Evolutionary conservation across 2,888 invertebrate species (phyloP).

Genomic region (Allolobophora icterica): DNA sequence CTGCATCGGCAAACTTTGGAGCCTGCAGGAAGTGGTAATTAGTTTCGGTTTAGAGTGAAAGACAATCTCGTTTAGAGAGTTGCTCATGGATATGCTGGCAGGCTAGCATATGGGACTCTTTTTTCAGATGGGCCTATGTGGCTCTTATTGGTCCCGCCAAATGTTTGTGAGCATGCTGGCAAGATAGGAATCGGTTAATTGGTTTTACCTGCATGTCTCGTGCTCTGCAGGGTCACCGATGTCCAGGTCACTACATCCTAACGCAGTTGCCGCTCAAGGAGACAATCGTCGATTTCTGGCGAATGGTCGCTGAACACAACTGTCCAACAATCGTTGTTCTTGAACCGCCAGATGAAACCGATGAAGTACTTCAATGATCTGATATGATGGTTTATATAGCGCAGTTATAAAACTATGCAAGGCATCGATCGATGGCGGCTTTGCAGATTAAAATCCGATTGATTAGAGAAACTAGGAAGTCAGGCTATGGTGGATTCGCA

Average conservation of each 20-base stretch:
- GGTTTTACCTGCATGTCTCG: neutral
- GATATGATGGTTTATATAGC: no score
- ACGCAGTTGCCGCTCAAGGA: neutral
- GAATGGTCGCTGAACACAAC: neutral
- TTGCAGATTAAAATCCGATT: neutral
- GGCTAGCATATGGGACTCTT: no score
- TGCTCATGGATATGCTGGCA: no score
- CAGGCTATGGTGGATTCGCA: neutral
- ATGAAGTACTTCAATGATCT: neutral
- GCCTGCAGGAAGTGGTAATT: no score
- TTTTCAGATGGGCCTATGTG: no score
- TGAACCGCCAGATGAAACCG: neutral
- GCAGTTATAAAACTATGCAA: no score
- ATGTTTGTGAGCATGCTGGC: no score
- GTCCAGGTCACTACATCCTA: neutral
- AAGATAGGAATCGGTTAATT: neutral
- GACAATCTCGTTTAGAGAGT: no score
- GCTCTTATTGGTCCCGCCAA: no score
- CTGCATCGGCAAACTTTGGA: no score
- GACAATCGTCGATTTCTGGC: neutral
- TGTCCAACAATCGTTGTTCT: slow-evolving; percentile 22
- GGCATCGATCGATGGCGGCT: no score
- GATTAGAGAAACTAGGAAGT: neutral
- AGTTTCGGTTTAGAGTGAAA: no score
- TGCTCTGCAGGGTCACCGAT: neutral